These are phyloP conservation scores for Eriocheir sinensis DNA, from an alignment of 1,140 invertebrate genomes.

Conservation along the genomic window DNA sequence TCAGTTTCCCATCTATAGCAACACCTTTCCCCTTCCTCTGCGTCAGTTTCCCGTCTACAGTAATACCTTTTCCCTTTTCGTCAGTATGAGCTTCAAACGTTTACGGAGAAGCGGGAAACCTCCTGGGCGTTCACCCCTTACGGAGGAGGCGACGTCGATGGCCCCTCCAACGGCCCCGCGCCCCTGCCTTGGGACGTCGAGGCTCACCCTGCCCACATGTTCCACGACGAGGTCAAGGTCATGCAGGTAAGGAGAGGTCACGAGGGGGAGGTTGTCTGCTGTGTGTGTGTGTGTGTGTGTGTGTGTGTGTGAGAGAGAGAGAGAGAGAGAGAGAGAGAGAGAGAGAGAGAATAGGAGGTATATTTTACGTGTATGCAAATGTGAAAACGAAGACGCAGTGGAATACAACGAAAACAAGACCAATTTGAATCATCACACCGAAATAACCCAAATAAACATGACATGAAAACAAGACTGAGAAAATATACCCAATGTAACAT, in stretches of 20 bases:
- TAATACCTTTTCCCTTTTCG: conserved; percentile 5
- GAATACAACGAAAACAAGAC: no score
- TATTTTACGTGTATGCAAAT: no score
- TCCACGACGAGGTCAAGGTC: conserved; percentile 82
- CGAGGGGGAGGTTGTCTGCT: neutral
- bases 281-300: neutral
- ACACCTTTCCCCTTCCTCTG: neutral
- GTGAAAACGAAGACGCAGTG: no score
- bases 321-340: no score
- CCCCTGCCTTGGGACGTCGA: conserved; percentile 83
- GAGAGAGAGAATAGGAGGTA: no score
- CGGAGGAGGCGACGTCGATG: conserved; percentile 83
- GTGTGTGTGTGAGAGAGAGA: neutral
- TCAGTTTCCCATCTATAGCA: neutral
- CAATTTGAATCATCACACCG: no score
- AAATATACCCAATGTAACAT: no score
- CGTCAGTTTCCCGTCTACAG: no score
- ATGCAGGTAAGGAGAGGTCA: conserved; percentile 82
- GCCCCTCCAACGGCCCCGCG: conserved; percentile 82
- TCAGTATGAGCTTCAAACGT: conserved; percentile 86
- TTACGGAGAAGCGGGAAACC: conserved; percentile 84
- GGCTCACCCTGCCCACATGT: conserved; percentile 80
- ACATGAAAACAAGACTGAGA: no score
- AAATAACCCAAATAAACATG: no score
- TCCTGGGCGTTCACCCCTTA: conserved; percentile 85